A percentile compares a stretch with the other conserved stretches of the same genome.
Evolutionary conservation across 2,797 vertebrate genomes (phyloP).

Genomic region (Rhinella marina): DNA sequence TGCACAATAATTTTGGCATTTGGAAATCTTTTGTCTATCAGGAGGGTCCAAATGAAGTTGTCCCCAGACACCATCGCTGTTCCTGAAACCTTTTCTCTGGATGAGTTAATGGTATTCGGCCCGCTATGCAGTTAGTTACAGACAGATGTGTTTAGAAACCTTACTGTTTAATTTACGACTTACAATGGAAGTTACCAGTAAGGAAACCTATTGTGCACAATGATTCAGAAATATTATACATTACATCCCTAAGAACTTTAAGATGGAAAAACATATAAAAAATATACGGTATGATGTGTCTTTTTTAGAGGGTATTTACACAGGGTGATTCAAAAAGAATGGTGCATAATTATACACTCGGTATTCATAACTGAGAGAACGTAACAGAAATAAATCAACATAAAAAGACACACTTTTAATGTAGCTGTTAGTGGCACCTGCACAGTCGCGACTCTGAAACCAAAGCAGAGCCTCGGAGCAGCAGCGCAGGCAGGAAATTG

Average conservation of each 20-base stretch:
- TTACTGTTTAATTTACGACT: conserved; percentile 62
- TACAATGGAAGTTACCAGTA: conserved; percentile 50
- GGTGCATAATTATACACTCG: too few relatives aligned
- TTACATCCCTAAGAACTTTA: neutral
- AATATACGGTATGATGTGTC: neutral
- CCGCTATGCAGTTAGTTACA: conserved; percentile 58
- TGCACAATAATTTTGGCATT: conserved; percentile 61
- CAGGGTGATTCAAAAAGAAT: too few relatives aligned
- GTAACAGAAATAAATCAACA: too few relatives aligned
- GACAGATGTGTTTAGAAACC: conserved; percentile 63
- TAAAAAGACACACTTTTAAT: too few relatives aligned
- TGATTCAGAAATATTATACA: conserved; percentile 6
- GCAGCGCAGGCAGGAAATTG: too few relatives aligned
- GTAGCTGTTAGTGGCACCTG: too few relatives aligned
- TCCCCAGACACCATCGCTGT: conserved; percentile 58
- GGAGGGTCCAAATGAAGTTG: conserved; percentile 58
- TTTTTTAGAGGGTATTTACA: too few relatives aligned
- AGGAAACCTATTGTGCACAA: conserved; percentile 45
- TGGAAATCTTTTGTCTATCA: conserved; percentile 62
- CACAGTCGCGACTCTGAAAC: too few relatives aligned
- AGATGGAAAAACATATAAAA: neutral
- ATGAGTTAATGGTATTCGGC: conserved; percentile 59
- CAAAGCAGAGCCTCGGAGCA: too few relatives aligned
- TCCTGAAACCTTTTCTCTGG: conserved; percentile 59
- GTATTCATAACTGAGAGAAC: too few relatives aligned